Evolutionary conservation across 2,888 invertebrate species (phyloP), one percentile per base, ranked within the genome.

Genomic region (Acronicta psi): DNA sequence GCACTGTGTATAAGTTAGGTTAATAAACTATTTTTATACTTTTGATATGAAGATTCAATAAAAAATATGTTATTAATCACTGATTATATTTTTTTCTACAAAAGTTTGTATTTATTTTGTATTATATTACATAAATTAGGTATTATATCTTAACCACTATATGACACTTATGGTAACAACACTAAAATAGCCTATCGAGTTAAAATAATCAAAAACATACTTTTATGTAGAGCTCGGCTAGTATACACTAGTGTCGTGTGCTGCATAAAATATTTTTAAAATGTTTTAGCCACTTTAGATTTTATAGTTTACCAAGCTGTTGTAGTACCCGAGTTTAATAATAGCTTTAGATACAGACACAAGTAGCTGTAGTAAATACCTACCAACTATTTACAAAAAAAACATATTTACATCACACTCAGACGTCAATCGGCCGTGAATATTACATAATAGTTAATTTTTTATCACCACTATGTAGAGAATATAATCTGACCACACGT

Each of bases 101-200:
- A 56, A 41, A 36, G 5, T 7, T 25, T 60, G 56, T 45, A 61
- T 68, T 44, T 49, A 37, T 63, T 53, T 14, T 23, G 7, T 70
- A 40, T 40, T 11, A 31, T 49, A 53, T 8, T 45, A 50, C 72
- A 79, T 82, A 77, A 82, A 75, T 80, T 73, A n/a, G 34, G 34
- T n/a, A 77, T 50, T 67, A 51, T 59, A 82, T 67, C 80, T 84
- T 84, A 85, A 59, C 75, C 77, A 78, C 75, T 75, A 75, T 86
- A 85, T 85, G 84, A 85, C 85, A 86, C 85, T 83, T 81, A 85
- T 71, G 73, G 75, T 83, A 83, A 81, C 80, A 69, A 61, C 67
- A 68, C 63, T 65, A 70, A 50, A 53, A 40, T 55, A 59, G 17
- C 60, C 53, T 59, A 50, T 10, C 25, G 59, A 43, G 34, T 16